These are phyloP conservation scores for Amphimedon queenslandica DNA, from an alignment of 37 sponge, comb jelly and placozoan species.

Conservation along the genomic window DNA sequence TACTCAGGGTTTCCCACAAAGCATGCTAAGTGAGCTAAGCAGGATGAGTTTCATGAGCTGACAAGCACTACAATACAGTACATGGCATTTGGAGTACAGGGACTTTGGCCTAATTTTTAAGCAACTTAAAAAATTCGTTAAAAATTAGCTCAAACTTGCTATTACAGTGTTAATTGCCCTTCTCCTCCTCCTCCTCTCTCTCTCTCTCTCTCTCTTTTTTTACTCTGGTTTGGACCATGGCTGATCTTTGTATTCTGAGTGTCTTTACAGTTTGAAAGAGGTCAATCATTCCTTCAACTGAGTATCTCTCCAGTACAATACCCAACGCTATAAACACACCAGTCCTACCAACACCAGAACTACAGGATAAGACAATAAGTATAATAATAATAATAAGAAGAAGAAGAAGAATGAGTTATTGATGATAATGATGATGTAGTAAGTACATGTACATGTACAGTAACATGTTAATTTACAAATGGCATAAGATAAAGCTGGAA, in stretches of 20 bases:
- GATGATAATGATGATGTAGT: neutral
- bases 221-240: constrained; percentile 95
- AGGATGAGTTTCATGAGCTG: no score
- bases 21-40: no score
- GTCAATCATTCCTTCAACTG: constrained; percentile 77
- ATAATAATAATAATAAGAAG: neutral
- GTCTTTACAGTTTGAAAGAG: constrained; percentile 92
- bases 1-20: no score
- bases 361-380: constrained; percentile 13
- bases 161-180: no score
- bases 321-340: constrained; percentile 86
- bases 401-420: no score
- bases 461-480: neutral
- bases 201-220: constrained; percentile 22
- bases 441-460: neutral
- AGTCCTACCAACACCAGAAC: constrained; percentile 90
- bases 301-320: constrained; percentile 76
- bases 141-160: no score
- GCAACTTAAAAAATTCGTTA: no score
- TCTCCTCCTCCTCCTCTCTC: no score
- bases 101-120: no score
- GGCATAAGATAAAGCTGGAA: no score
- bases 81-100: no score
- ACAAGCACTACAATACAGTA: no score
- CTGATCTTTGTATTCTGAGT: constrained; percentile 88